phyloP scores from a whole-genome alignment of 2,797 vertebrate genomes.

The Lepidocolaptes lacrymiger region DNA sequence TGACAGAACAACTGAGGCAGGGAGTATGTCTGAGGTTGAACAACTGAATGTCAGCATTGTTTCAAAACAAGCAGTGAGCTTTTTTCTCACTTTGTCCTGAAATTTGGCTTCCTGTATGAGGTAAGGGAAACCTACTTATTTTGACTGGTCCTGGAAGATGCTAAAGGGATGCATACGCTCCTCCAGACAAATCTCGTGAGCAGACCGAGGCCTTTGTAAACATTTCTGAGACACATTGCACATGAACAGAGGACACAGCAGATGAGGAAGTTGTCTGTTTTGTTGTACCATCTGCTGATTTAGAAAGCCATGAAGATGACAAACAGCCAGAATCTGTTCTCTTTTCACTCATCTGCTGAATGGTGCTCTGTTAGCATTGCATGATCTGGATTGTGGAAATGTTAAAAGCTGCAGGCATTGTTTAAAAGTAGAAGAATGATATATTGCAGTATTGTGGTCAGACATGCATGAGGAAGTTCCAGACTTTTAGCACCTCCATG shows the following conservation, averaged over 20 bases:
- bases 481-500: conserved; percentile 26
- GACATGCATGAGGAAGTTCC: not conserved
- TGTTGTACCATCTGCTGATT: conserved; percentile 68
- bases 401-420: not conserved
- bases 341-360: conserved; percentile 45
- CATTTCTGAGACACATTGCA: conserved; percentile 29
- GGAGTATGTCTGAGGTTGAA: not conserved
- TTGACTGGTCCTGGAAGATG: not conserved
- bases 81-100: not conserved
- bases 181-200: not conserved
- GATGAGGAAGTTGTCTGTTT: conserved; percentile 60
- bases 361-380: not conserved
- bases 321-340: conserved; percentile 58
- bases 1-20: not conserved
- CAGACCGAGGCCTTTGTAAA: conserved; percentile 14
- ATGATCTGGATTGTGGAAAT: conserved; percentile 23
- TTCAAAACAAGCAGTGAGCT: not conserved
- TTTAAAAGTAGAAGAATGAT: conserved; percentile 27
- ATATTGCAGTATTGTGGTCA: not conserved
- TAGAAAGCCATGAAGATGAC: conserved; percentile 49
- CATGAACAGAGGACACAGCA: conserved; percentile 5
- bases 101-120: not conserved
- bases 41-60: not conserved
- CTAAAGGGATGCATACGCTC: not conserved
- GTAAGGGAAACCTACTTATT: not conserved